Percentiles rank a stretch among this genome's conserved stretches.
phyloP scores from a whole-genome alignment of 2,797 vertebrate species.

The Neosalanx taihuensis region DNA sequence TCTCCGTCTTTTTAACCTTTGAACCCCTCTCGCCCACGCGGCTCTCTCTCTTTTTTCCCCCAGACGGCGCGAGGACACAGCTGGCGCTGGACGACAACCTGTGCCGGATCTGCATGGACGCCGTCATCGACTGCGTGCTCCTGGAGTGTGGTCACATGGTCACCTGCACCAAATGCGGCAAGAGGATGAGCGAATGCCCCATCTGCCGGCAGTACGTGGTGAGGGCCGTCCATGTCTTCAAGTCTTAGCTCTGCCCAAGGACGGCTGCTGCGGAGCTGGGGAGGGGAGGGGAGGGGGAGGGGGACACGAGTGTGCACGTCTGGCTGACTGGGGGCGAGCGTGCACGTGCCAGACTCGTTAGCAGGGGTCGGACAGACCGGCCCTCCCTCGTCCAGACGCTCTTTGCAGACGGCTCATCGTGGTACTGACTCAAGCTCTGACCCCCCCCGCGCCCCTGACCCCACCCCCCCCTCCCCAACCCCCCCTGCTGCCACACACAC shows the following conservation, averaged over 20 bases:
- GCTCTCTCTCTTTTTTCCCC: conserved; percentile 29
- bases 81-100: conserved; percentile 89
- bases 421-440: conserved; percentile 30
- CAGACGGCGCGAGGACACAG: conserved; percentile 85
- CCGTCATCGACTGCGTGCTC: conserved; percentile 94
- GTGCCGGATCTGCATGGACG: conserved; percentile 98
- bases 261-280: no score
- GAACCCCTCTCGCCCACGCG: background rate
- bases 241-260: conserved; percentile 66
- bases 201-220: conserved; percentile 98
- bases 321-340: background rate
- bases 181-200: conserved; percentile 97
- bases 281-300: no score
- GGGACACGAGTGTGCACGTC: no score
- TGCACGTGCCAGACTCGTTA: conserved; percentile 25
- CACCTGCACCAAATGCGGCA: conserved; percentile 97
- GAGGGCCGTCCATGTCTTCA: conserved; percentile 95
- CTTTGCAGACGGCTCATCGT: no score
- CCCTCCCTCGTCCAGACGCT: conserved; percentile 17
- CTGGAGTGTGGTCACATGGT: conserved; percentile 99
- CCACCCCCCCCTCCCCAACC: background rate
- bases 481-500: background rate
- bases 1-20: conserved; percentile 14
- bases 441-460: background rate
- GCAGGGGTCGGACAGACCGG: conserved; percentile 47